phyloP scores from a whole-genome alignment of 1,140 invertebrate genomes.

The Steinernema khuongi region DNA sequence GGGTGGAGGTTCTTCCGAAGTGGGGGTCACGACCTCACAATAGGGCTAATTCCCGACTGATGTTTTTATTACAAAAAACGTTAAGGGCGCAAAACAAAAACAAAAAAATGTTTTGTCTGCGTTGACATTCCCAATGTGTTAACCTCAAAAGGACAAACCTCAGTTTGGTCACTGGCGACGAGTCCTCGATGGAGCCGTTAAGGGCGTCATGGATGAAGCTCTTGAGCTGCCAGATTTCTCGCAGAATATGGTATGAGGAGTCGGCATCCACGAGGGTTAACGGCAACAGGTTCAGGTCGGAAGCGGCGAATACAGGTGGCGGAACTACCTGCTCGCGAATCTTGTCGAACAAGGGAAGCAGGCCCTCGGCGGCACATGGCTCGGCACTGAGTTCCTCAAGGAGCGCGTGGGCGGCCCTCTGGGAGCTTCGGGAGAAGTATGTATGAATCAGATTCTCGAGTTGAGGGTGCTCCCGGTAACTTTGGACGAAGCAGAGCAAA shows the following conservation, averaged over 20 bases:
- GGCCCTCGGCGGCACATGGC: neutral
- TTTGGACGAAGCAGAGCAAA: constrained; percentile 16
- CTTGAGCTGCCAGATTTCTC: neutral
- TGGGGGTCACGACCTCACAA: too few species aligned
- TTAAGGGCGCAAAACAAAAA: too few species aligned
- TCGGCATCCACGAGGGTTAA: neutral
- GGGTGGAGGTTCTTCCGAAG: too few species aligned
- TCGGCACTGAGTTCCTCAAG: neutral
- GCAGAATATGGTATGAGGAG: neutral
- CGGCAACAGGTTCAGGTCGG: neutral
- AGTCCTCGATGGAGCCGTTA: neutral
- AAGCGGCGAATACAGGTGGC: neutral
- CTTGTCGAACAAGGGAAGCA: neutral
- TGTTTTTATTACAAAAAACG: too few species aligned
- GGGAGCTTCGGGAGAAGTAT: neutral
- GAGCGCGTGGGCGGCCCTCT: neutral
- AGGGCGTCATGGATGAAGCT: constrained; percentile 7
- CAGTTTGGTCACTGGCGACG: neutral
- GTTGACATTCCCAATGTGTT: too few species aligned
- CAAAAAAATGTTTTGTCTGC: too few species aligned
- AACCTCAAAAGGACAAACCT: constrained; percentile 5
- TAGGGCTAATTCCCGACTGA: too few species aligned
- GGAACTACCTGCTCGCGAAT: neutral
- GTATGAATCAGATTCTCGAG: neutral
- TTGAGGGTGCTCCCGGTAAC: constrained; percentile 12